Conservation (phyloP, 2,888 invertebrate species). For the Bimastos eiseni region DNA sequence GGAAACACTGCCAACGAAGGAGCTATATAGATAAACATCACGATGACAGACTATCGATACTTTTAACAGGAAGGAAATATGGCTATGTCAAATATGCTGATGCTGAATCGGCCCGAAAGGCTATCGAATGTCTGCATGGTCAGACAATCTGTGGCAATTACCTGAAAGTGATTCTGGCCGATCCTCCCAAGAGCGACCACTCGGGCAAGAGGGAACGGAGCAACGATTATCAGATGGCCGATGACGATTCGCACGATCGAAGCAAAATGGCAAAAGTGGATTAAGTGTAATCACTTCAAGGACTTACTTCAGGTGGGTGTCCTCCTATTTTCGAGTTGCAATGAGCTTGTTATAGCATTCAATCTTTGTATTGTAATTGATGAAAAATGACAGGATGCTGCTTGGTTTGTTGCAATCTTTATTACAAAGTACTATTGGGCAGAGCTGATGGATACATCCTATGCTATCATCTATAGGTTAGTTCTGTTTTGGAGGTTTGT, state of each 20-base stretch:
- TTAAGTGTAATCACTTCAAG: background rate
- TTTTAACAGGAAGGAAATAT: slow-evolving; percentile 72
- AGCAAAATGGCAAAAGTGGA: slow-evolving; percentile 21
- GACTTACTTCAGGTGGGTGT: background rate
- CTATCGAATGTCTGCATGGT: slow-evolving; percentile 77
- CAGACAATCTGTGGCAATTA: slow-evolving; percentile 84
- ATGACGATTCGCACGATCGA: background rate
- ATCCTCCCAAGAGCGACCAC: slow-evolving; percentile 32
- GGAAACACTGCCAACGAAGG: too few relatives aligned
- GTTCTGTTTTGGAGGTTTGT: too few relatives aligned
- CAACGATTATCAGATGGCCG: background rate
- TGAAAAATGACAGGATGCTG: too few relatives aligned
- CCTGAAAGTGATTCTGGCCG: slow-evolving; percentile 80
- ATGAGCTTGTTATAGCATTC: background rate
- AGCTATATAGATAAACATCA: background rate
- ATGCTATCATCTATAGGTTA: too few relatives aligned
- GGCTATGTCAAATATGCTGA: slow-evolving; percentile 87
- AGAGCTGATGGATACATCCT: too few relatives aligned
- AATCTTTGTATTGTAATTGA: background rate
- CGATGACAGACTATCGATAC: background rate
- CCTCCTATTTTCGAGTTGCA: background rate
- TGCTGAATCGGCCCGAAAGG: slow-evolving; percentile 75
- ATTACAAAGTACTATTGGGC: too few relatives aligned
- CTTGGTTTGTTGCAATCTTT: too few relatives aligned
- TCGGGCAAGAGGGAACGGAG: background rate